A percentile compares a stretch with the other conserved stretches of the same genome.
phyloP scores from a whole-genome alignment of 2,888 invertebrate species.

The Philaethria dido region DNA sequence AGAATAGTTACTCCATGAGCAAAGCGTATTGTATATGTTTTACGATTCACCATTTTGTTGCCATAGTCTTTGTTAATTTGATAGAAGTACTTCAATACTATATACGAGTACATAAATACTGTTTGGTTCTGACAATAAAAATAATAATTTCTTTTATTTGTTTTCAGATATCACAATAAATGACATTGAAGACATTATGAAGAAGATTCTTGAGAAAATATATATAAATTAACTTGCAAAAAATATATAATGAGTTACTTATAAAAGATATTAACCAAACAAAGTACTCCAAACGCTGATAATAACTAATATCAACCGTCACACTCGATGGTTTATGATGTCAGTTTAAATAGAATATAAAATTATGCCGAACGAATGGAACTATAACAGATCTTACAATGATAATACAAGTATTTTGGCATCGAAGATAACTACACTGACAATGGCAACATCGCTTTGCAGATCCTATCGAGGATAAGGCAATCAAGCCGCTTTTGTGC shows the following conservation, averaged over 20 bases:
- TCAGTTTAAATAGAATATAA: constrained; percentile 60
- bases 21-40: neutral
- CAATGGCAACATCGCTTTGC: constrained; percentile 56
- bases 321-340: constrained; percentile 71
- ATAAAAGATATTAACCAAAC: constrained; percentile 44
- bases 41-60: neutral
- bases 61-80: neutral
- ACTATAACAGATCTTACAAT: constrained; percentile 58
- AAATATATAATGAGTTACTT: constrained; percentile 39
- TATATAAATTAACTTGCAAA: neutral
- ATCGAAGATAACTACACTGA: constrained; percentile 48
- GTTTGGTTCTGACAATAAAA: neutral
- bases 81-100: neutral
- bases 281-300: constrained; percentile 58
- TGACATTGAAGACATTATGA: constrained; percentile 4
- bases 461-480: constrained; percentile 86
- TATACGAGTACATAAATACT: neutral
- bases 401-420: constrained; percentile 52
- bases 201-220: constrained; percentile 4
- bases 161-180: constrained; percentile 24
- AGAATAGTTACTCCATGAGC: neutral
- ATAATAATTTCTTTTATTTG: constrained; percentile 3
- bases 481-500: constrained; percentile 89
- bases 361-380: constrained; percentile 76
- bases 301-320: constrained; percentile 57